phyloP scores from a whole-genome alignment of 2,888 invertebrate genomes.

The Nymphalis urticae region DNA sequence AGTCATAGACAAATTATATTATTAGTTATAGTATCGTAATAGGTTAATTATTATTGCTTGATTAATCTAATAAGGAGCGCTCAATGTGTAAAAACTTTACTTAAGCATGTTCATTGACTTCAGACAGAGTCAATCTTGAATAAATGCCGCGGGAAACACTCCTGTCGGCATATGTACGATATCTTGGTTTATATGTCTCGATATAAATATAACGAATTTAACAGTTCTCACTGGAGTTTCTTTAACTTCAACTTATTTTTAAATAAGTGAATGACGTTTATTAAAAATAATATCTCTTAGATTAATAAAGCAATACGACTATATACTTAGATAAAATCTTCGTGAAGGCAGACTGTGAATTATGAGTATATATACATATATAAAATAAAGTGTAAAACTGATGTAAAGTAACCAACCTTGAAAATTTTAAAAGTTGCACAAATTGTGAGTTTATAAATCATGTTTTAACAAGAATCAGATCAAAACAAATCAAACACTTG shows the following conservation, averaged over 20 bases:
- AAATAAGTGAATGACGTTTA: slow-evolving; percentile 3
- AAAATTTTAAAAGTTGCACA: slow-evolving; percentile 35
- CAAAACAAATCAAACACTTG: slow-evolving; percentile 41
- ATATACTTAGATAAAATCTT: slow-evolving; percentile 38
- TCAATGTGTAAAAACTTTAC: slow-evolving; percentile 8
- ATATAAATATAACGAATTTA: slow-evolving; percentile 5
- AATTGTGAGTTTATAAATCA: slow-evolving; percentile 32
- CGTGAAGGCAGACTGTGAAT: slow-evolving; percentile 35
- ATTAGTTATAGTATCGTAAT: slow-evolving; percentile 43
- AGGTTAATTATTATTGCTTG: slow-evolving; percentile 43
- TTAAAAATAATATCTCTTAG: slow-evolving; percentile 18
- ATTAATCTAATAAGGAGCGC: slow-evolving; percentile 39
- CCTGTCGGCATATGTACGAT: neutral
- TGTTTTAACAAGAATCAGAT: slow-evolving; percentile 13
- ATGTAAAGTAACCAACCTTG: slow-evolving; percentile 2
- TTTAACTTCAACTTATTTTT: slow-evolving; percentile 8
- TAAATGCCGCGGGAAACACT: neutral
- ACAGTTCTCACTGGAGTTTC: neutral
- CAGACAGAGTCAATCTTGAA: slow-evolving; percentile 1
- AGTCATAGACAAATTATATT: slow-evolving; percentile 52
- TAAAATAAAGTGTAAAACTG: slow-evolving; percentile 14
- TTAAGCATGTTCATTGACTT: neutral
- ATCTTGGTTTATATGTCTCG: slow-evolving; percentile 2
- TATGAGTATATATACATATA: slow-evolving; percentile 13
- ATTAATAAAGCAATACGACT: slow-evolving; percentile 42